Evolutionary conservation across 2,797 vertebrate genomes (phyloP).

Genomic region (Sebastes glaucus): DNA sequence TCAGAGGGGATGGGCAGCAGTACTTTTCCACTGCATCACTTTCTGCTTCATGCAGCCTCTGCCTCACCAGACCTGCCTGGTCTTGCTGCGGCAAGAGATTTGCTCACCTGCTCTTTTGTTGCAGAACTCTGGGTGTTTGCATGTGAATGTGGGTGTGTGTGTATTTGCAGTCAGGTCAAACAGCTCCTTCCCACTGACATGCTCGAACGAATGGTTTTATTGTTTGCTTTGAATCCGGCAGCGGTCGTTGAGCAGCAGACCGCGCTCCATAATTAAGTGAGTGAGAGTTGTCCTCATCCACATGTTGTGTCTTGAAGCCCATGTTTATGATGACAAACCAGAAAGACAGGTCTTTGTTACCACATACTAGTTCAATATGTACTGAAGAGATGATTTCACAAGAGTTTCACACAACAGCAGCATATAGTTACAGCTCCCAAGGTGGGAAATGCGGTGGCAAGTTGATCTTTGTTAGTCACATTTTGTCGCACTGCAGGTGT

Average conservation of each 20-base stretch:
- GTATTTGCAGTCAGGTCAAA: conserved; percentile 3
- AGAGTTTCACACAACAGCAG: not conserved
- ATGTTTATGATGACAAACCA: conserved; percentile 4
- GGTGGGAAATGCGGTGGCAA: not conserved
- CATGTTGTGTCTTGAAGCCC: not conserved
- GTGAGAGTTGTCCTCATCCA: not conserved
- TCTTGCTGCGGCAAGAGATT: conserved; percentile 64
- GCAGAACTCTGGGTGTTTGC: conserved; percentile 4
- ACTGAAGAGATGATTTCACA: conserved; percentile 27
- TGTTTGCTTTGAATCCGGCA: conserved; percentile 34
- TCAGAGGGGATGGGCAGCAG: conserved; percentile 50
- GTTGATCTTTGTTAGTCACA: not conserved
- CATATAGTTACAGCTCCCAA: not conserved
- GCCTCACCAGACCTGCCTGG: conserved; percentile 61
- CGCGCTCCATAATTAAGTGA: not conserved
- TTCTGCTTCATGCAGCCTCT: conserved; percentile 26
- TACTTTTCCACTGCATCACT: conserved; percentile 75
- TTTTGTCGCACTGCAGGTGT: conserved; percentile 20
- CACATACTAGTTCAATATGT: not conserved
- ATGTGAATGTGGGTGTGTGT: not conserved
- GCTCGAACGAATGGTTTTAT: conserved; percentile 4
- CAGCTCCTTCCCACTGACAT: conserved; percentile 16
- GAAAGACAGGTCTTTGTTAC: conserved; percentile 34
- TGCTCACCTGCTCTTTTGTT: conserved; percentile 64
- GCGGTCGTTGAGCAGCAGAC: conserved; percentile 16